Percentiles rank a stretch among this genome's conserved stretches.
Conservation (phyloP, 1,140 invertebrate genomes). For the Drosophila erecta region DNA sequence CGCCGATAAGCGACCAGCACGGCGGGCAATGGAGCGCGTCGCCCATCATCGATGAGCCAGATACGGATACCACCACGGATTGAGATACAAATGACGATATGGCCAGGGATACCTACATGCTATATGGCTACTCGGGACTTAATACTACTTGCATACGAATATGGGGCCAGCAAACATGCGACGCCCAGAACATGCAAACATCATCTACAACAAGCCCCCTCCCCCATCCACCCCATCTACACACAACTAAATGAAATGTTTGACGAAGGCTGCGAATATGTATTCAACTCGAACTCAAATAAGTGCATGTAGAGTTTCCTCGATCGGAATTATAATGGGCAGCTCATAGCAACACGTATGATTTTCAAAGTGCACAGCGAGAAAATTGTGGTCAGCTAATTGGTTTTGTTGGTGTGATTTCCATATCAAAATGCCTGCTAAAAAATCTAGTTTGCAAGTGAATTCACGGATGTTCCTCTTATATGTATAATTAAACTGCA, state of each 20-base stretch:
- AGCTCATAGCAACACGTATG: constrained; percentile 21
- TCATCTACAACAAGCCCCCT: constrained; percentile 18
- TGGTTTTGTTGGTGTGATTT: not conserved
- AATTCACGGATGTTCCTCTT: no score
- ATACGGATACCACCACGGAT: constrained; percentile 10
- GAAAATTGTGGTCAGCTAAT: not conserved
- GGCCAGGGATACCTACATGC: constrained; percentile 21
- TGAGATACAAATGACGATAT: constrained; percentile 3
- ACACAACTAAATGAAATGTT: constrained; percentile 50
- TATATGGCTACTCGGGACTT: not conserved
- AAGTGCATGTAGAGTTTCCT: constrained; percentile 32
- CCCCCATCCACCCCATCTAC: not conserved
- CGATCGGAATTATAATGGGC: constrained; percentile 26
- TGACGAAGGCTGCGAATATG: constrained; percentile 42
- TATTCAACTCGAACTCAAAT: constrained; percentile 23
- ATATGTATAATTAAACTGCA: not conserved
- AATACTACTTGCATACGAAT: constrained; percentile 14
- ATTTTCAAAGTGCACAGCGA: not conserved
- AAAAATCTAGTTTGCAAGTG: no score
- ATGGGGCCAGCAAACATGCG: constrained; percentile 48
- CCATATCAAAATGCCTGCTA: no score
- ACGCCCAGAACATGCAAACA: constrained; percentile 57
- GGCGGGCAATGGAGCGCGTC: constrained; percentile 4
- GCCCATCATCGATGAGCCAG: constrained; percentile 34
- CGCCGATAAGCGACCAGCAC: constrained; percentile 32